A percentile compares a stretch with the other conserved stretches of the same genome.
Conservation (phyloP, 2,113 vertebrate genomes). For the Oreotrochilus melanogaster region DNA sequence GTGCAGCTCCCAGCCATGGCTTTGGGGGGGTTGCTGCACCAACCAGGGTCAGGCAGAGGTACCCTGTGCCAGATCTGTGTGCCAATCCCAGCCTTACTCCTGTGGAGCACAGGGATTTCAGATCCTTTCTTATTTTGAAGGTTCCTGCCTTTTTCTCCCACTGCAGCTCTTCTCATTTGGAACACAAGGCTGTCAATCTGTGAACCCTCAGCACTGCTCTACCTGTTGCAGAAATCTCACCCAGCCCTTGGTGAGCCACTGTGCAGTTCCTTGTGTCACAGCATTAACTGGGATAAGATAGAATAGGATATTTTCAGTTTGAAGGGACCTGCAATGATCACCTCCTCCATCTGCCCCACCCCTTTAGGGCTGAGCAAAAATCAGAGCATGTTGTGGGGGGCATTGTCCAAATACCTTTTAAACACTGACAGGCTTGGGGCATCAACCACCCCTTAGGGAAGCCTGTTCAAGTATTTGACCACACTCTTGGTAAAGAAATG, state of each 20-base stretch:
- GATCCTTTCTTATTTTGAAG: not conserved
- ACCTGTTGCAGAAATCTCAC: not conserved
- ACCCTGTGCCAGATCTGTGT: fast-evolving
- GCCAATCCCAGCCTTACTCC: not conserved
- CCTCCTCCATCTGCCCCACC: not conserved
- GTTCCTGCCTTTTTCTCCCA: fast-evolving
- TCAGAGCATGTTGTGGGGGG: too few species aligned
- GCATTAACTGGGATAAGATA: fast-evolving
- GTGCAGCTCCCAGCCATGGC: not conserved
- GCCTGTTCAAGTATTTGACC: too few species aligned
- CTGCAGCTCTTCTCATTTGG: not conserved
- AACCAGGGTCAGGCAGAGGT: fast-evolving
- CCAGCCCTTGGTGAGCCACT: too few species aligned
- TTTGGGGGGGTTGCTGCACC: not conserved
- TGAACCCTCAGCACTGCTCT: not conserved
- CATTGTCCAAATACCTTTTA: too few species aligned
- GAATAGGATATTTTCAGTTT: not conserved
- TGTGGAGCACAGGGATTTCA: not conserved
- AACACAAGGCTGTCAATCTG: fast-evolving
- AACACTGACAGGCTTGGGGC: too few species aligned
- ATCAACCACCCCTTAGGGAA: too few species aligned
- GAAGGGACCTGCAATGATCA: not conserved
- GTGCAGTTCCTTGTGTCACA: not conserved
- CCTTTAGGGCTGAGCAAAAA: not conserved
- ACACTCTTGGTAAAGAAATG: too few species aligned